Percentiles rank a stretch among this genome's conserved stretches.
These are phyloP conservation scores for Orestias chungarensis DNA, from an alignment of 2,797 vertebrate species.

Conservation along the genomic window DNA sequence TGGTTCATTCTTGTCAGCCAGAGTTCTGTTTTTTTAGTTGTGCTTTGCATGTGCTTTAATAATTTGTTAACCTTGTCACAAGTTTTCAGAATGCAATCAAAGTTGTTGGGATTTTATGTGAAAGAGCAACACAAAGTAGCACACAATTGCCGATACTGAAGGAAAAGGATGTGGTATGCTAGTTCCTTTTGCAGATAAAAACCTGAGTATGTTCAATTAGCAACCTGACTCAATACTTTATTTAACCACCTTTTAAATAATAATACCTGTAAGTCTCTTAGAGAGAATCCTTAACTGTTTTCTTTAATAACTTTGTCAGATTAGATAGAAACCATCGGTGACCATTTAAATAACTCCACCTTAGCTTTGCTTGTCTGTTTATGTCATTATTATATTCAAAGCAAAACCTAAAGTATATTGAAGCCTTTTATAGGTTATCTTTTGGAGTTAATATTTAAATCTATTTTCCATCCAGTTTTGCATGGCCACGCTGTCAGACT, in stretches of 20 bases:
- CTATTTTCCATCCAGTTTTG: background rate
- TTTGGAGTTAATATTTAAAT: background rate
- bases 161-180: background rate
- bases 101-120: background rate
- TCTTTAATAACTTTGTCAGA: background rate
- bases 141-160: too few relatives aligned
- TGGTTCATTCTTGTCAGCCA: background rate
- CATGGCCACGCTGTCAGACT: too few relatives aligned
- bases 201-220: background rate
- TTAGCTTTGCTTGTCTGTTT: background rate
- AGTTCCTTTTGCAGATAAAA: background rate
- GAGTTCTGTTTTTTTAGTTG: background rate
- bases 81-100: background rate
- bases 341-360: background rate
- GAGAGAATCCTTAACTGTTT: background rate
- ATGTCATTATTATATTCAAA: background rate
- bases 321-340: too few relatives aligned
- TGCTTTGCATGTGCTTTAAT: background rate
- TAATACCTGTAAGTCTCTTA: background rate
- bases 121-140: background rate
- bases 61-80: background rate
- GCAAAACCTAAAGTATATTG: background rate
- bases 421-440: background rate
- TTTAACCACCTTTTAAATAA: background rate
- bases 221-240: background rate